Evolutionary conservation across 1,140 invertebrate species (phyloP).

Genomic region (Trypoxylus dichotomus): DNA sequence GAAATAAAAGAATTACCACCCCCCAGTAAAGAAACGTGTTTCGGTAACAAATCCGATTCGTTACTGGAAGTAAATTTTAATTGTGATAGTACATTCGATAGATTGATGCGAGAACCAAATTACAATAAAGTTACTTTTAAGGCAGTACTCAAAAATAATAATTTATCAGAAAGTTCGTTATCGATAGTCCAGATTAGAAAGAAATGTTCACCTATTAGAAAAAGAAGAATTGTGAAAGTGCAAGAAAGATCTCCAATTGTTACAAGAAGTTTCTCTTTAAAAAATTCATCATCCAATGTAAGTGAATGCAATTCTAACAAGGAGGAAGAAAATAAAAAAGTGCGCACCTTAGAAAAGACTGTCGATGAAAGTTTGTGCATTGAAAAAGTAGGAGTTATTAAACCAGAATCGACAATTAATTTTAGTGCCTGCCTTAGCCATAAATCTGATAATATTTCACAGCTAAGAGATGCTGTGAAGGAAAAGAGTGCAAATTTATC

Average conservation of each 20-base stretch:
- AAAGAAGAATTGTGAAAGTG: not conserved
- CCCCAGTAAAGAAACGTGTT: not conserved
- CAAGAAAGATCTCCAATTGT: not conserved
- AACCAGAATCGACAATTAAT: not conserved
- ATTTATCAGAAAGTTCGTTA: not conserved
- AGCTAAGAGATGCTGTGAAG: not conserved
- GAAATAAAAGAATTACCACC: slow-evolving; percentile 8
- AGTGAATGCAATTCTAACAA: not conserved
- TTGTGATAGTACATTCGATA: not conserved
- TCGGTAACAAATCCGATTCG: not conserved
- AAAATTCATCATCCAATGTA: not conserved
- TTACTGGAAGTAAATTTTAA: not conserved
- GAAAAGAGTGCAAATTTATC: not conserved
- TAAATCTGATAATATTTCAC: not conserved
- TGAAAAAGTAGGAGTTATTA: not conserved
- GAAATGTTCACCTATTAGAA: not conserved
- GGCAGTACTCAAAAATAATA: not conserved
- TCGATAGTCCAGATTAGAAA: not conserved
- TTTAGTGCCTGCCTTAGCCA: not conserved
- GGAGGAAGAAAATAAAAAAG: not conserved
- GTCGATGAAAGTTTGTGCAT: not conserved
- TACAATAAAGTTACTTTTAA: not conserved
- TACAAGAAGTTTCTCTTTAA: not conserved
- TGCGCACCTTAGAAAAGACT: not conserved
- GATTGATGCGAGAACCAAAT: not conserved